Evolutionary conservation across 2,797 vertebrate species (phyloP), one percentile per base, ranked within the genome.

Genomic region (Galaxias olidus): DNA sequence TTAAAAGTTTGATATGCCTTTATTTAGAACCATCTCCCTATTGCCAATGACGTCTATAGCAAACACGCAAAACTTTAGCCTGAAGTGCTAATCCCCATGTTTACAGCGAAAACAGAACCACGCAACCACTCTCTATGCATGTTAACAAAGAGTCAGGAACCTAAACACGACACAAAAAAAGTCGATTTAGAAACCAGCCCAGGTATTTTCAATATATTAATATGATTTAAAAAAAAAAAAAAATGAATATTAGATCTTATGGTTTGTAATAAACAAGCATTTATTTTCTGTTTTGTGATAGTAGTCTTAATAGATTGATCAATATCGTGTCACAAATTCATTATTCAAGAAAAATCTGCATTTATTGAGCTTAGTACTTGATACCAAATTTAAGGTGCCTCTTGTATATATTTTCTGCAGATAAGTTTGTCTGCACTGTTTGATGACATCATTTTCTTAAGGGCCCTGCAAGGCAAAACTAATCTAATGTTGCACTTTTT

Each of bases 401-500:
- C 89, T 78, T 93, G 90, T 93, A 90, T 86, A 89, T 92, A 90
- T 68, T 87, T 91, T 90, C 79, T 77, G 84, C 86, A 81, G 82
- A 79, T 47, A 84, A 86, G 80, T 77, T 71, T 72, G 83, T 86
- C 71, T 81, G 89, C 81, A 76, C 82, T 84, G 82, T 87, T 86
- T 82, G 82, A 86, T 86, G 82, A 75, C 30, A 30, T 76, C 86
- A 82, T 84, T 71, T 86, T 86, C 88, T 89, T 89, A 84, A 91
- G 91, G 90, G 91, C 91, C 85, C 92, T 92, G 90, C 91, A 92
- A 77, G 76, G 71, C 91, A 91, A 91, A 91, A n/a, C n/a, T 90
- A 93, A 92, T 92, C 90, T 90, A 90, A 84, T 91, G 90, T 91
- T 90, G 91, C 92, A 92, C 91, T 92, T 93, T 93, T 91, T 90